Evolutionary conservation across 2,888 invertebrate species (phyloP).

Genomic region (Thymelicus sylvestris): DNA sequence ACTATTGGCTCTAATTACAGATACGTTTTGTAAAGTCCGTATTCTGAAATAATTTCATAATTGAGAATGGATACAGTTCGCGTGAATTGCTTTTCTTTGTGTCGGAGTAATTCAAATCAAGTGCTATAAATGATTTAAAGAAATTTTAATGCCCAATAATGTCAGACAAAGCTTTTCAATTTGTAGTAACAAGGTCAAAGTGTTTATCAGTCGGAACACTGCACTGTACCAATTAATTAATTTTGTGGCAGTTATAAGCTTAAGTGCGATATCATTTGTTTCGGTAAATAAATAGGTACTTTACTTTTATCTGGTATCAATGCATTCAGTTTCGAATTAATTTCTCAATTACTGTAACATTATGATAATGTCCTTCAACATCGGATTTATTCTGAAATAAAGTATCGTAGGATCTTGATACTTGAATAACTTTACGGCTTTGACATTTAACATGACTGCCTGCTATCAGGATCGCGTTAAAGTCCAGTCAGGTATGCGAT

Average conservation of each 20-base stretch:
- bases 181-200: neutral
- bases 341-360: neutral
- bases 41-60: neutral
- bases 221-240: slow-evolving; percentile 11
- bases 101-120: neutral
- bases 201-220: neutral
- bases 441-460: slow-evolving; percentile 41
- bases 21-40: neutral
- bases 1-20: neutral
- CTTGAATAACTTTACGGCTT: slow-evolving; percentile 17
- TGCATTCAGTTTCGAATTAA: neutral
- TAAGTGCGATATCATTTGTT: neutral
- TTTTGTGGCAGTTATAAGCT: slow-evolving; percentile 1
- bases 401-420: slow-evolving; percentile 12
- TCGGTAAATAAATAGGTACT: neutral
- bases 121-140: neutral
- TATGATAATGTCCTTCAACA: neutral
- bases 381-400: neutral
- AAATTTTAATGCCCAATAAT: neutral
- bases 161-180: neutral
- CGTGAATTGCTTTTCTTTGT: neutral
- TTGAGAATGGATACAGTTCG: neutral
- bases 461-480: slow-evolving; percentile 31
- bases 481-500: slow-evolving; percentile 44
- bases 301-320: neutral